Base-by-base conservation (phyloP, 2,797 vertebrate species). In the Steatocranus sp. region DNA sequence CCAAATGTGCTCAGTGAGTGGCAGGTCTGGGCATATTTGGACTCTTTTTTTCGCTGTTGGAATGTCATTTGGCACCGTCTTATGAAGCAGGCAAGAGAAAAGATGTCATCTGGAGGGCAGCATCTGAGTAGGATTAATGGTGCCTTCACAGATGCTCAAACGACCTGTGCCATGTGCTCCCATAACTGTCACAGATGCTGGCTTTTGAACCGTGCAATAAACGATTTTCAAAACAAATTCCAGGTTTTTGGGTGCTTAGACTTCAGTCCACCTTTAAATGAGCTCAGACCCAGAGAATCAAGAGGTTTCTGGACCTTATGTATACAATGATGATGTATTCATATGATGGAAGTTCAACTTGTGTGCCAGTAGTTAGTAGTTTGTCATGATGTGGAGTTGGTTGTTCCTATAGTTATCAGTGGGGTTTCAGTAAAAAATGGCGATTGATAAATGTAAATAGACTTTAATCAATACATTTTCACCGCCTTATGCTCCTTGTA, bases 1-100 rank as follows among this genome's bases (percentile, higher is more conserved):
- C 68, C 43, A 73, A 73, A 73, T 73, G 68, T 73, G 17, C 43
- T 73, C 68, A 48, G 17, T 48, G 43, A 48, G 68, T 30, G 43
- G 18, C 11, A 73, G 25, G 43, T 48, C 11, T 48, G 36, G 20
- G 3, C 68, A 48, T 18, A 48, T 49, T 73, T 73, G 43, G 41
- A 48, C 68, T 30, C 23, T 46, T 70, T 46, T 70, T 70, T 36
- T 36, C 4, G 4, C 41, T 1, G 15, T 70, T 70, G 66, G 66
- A 46, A 46, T 70, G 66, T 46, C 25, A 41, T 70, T 70, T 70
- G 66, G 41, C 66, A 70, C 66, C 0, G 25, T 46, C 41, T 30
- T 30, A 27, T 46, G 41, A 70, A 48, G 66, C 23, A 12, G 25
- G 25, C 41, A 27, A 18, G 41, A 46, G 41, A 2, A 70, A 70